Evolutionary conservation across 1,140 invertebrate species (phyloP).

Genomic region (Rhagoletis pomonella): DNA sequence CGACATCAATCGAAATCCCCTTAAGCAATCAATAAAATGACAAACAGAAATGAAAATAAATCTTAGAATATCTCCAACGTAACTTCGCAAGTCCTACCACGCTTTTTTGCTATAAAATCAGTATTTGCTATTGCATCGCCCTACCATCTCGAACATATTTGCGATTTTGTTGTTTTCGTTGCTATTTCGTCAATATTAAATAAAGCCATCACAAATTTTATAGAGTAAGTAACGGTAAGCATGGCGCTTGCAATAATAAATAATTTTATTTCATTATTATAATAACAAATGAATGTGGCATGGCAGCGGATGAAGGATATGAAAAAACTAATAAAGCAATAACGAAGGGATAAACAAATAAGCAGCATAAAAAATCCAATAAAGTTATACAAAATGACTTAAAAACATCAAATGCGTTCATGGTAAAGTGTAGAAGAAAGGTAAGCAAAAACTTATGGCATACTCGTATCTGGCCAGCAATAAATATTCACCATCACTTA

Average conservation of each 20-base stretch:
- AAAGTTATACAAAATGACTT: background rate
- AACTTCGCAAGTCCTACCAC: background rate
- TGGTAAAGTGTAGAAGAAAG: background rate
- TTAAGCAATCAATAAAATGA: conserved; percentile 48
- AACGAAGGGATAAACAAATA: conserved; percentile 43
- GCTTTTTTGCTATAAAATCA: background rate
- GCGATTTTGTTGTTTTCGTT: background rate
- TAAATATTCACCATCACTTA: background rate
- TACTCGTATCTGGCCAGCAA: background rate
- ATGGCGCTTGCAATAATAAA: background rate
- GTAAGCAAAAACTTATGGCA: background rate
- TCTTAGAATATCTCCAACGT: background rate
- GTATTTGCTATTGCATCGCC: too few relatives aligned
- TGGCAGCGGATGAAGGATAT: background rate
- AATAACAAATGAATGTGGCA: background rate
- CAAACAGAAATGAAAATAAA: conserved; percentile 36
- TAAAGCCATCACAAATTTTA: background rate
- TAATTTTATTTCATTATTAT: background rate
- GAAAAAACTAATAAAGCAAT: conserved; percentile 41
- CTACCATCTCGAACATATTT: background rate
- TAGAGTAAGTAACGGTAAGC: background rate
- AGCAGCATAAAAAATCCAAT: background rate
- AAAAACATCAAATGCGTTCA: too few relatives aligned
- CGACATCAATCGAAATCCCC: conserved; percentile 39
- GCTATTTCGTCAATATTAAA: background rate